Evolutionary conservation across 2,888 invertebrate genomes (phyloP).

Genomic region (Boloria euphrosyne): DNA sequence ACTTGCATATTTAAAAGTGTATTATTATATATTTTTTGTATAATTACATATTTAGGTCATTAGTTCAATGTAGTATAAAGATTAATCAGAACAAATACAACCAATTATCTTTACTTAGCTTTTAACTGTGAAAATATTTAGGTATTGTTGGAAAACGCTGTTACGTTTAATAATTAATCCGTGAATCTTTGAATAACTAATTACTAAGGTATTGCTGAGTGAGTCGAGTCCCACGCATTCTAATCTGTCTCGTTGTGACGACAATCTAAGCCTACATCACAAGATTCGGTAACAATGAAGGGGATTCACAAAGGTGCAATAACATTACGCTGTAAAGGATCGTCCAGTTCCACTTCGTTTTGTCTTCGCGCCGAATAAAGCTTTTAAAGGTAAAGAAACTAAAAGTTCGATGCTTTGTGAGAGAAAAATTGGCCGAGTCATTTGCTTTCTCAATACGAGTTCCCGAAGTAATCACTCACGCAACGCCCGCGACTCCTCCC

Average conservation of each 20-base stretch:
- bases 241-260: slow-evolving; percentile 7
- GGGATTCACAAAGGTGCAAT: slow-evolving; percentile 28
- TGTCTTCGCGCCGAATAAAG: slow-evolving; percentile 39
- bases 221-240: not conserved
- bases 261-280: slow-evolving; percentile 17
- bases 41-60: no score
- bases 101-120: no score
- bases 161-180: no score
- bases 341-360: slow-evolving; percentile 26
- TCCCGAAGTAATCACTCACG: slow-evolving; percentile 21
- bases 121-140: no score
- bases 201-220: not conserved
- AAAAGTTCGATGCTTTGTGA: slow-evolving; percentile 37
- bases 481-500: not conserved
- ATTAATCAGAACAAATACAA: no score
- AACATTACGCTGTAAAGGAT: slow-evolving; percentile 32
- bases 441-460: slow-evolving; percentile 33
- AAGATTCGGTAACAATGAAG: slow-evolving; percentile 15
- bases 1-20: no score
- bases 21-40: no score
- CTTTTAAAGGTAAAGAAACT: slow-evolving; percentile 39
- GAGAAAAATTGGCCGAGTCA: slow-evolving; percentile 37
- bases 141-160: no score
- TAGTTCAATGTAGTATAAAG: no score
- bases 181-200: no score